A percentile compares a stretch with the other conserved stretches of the same genome.
These are phyloP conservation scores for Lagria hirta DNA, from an alignment of 2,888 invertebrate species.

Conservation along the genomic window DNA sequence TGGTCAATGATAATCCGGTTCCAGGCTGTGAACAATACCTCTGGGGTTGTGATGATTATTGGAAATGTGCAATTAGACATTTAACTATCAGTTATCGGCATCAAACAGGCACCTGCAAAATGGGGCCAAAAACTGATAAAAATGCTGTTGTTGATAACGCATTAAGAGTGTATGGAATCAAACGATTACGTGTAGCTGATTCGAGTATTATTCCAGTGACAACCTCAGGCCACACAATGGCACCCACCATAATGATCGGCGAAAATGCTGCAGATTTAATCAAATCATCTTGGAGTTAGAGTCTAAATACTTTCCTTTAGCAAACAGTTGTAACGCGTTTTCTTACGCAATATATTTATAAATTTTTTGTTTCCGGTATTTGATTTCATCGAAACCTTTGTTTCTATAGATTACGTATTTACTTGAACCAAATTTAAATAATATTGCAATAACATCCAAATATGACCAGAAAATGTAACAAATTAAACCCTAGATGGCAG, in stretches of 20 bases:
- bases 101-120: conserved; percentile 66
- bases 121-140: conserved; percentile 64
- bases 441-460: no score
- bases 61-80: conserved; percentile 66
- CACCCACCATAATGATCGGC: conserved; percentile 58
- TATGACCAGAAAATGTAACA: no score
- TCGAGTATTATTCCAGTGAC: conserved; percentile 59
- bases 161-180: conserved; percentile 42
- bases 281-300: conserved; percentile 42
- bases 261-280: conserved; percentile 59
- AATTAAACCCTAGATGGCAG: no score
- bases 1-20: conserved; percentile 58
- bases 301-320: no score
- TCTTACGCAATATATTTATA: no score
- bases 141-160: conserved; percentile 65
- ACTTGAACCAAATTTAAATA: no score
- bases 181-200: conserved; percentile 57
- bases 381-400: no score
- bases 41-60: conserved; percentile 63
- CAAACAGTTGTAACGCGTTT: no score
- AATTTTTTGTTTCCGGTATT: no score
- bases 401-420: no score
- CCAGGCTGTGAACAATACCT: conserved; percentile 60
- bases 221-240: conserved; percentile 57
- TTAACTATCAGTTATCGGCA: conserved; percentile 64